Evolutionary conservation across 1,140 invertebrate species (phyloP).

Genomic region (Bombus cullumanus): DNA sequence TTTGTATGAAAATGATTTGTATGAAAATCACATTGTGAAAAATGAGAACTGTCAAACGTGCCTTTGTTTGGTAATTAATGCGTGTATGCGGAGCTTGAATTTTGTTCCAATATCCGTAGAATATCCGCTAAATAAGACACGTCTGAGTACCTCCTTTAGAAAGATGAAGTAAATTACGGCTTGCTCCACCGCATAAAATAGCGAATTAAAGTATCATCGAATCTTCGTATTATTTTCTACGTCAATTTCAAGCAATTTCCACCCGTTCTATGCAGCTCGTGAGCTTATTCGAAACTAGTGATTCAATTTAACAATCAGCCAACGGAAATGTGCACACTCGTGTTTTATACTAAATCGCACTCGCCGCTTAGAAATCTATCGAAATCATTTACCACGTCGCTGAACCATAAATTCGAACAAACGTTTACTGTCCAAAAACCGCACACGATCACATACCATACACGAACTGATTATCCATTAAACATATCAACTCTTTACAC

Average conservation of each 20-base stretch:
- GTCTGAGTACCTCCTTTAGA: background rate
- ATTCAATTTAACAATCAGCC: background rate
- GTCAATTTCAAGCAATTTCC: background rate
- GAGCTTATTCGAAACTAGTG: slow-evolving; percentile 12
- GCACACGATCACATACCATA: background rate
- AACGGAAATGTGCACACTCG: background rate
- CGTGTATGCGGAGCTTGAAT: background rate
- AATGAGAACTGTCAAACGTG: background rate
- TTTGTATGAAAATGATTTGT: slow-evolving; percentile 7
- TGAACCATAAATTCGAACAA: background rate
- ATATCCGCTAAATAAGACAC: slow-evolving; percentile 6
- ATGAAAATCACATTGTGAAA: slow-evolving; percentile 21
- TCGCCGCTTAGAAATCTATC: slow-evolving; percentile 1
- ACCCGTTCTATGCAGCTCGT: background rate
- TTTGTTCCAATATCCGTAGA: background rate
- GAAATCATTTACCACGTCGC: background rate
- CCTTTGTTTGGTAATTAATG: slow-evolving; percentile 32
- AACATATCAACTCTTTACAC: slow-evolving; percentile 33
- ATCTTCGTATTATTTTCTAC: background rate
- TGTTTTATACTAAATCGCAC: background rate
- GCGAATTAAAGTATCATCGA: background rate
- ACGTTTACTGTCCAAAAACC: background rate
- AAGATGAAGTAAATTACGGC: background rate
- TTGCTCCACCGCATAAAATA: background rate
- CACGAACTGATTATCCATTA: background rate